Percentiles rank a stretch among this genome's conserved stretches.
phyloP scores from a whole-genome alignment of 2,888 invertebrate genomes.

The Acanthacorydalis orientalis region DNA sequence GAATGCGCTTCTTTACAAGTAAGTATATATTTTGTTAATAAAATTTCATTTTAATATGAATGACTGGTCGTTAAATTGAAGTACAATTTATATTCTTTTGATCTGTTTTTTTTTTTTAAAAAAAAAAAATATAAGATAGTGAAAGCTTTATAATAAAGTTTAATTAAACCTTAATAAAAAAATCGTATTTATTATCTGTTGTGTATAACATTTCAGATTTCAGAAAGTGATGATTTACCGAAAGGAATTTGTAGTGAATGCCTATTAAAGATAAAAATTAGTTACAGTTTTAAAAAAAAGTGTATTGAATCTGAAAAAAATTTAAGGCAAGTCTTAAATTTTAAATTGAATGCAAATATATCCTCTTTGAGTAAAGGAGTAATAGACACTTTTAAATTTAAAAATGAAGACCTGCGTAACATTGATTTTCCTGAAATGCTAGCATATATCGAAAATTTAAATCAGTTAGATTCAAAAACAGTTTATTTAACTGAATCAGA shows the following conservation, averaged over 20 bases:
- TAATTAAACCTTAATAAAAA: neutral
- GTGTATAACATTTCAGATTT: neutral
- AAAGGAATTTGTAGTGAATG: neutral
- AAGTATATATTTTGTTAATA: neutral
- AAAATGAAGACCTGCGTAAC: neutral
- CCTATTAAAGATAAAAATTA: neutral
- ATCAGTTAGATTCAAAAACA: neutral
- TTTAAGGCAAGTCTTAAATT: neutral
- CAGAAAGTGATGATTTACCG: neutral
- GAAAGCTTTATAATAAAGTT: too few relatives aligned
- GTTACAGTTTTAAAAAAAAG: neutral
- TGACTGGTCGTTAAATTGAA: too few relatives aligned
- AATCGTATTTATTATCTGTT: too few relatives aligned
- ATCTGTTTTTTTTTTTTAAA: too few relatives aligned
- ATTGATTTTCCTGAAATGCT: neutral
- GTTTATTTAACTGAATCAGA: neutral
- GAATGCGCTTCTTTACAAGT: slow-evolving; percentile 1
- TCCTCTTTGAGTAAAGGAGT: too few relatives aligned
- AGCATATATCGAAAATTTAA: neutral
- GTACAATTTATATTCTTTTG: too few relatives aligned
- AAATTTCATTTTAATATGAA: too few relatives aligned
- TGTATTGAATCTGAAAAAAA: neutral
- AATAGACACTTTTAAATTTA: neutral
- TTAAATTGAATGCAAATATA: too few relatives aligned
- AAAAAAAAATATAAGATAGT: too few relatives aligned